Base-by-base conservation (phyloP, 2,113 vertebrate species). In the Oreochromis aureus region DNA sequence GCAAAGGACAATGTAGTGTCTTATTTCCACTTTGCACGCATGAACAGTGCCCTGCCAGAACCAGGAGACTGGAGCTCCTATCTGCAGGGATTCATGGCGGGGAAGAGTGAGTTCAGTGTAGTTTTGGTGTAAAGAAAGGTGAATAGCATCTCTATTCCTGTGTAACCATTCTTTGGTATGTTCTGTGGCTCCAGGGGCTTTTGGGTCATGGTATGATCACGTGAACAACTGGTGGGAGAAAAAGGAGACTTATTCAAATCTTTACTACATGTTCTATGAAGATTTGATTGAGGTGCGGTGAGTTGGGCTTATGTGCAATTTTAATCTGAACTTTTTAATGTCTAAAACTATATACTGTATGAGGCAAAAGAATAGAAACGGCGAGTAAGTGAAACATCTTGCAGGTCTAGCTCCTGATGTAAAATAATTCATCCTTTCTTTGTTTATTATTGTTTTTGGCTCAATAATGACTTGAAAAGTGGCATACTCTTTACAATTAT, bases 1-100 rank as follows among this genome's bases (percentile, higher is more conserved):
- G 95, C 97, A 30, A 98, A 98, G 88, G 98, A 98, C 95, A 97
- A 86, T 15, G 48, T 94, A n/a, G 97, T 98, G 8, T 98, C 97
- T n/a, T 98, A 95, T 92, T 98, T 96, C 84, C 97, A 98, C 88
- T 98, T 97, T 93, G 96, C 97, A 55, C 96, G 95, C 81, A 98
- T 98, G 98, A 96, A 94, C 84, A 85, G 36, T 81, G 53, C 3
- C 5, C 1, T 97, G 7, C 97, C 97, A 34, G 95, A 97, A 0
- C 95, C 97, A 81, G 97, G 96, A 80, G 96, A 96, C 18, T 97
- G 96, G 96, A 96, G 92, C 13, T 94, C 92, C 39, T 98, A 89
- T 44, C 6, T 97, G 5, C 93, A 97, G 34, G 94, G 3, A 3
- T 98, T 97, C 90, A 92, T 97, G 93, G 41, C 90, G 2, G 97